Conservation (phyloP, 2,113 vertebrate species). For the Rattus rattus region DNA sequence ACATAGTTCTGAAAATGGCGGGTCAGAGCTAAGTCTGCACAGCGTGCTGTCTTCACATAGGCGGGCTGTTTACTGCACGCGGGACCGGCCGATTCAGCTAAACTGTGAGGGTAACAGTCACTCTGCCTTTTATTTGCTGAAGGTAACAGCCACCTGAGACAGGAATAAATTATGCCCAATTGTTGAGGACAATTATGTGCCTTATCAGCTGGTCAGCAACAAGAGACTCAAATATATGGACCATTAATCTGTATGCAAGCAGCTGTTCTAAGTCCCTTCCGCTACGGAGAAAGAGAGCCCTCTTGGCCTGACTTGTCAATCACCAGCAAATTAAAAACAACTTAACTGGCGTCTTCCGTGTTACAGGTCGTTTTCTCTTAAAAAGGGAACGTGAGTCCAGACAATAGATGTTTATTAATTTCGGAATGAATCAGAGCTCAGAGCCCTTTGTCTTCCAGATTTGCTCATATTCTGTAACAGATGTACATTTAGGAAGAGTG, state of each 20-base stretch:
- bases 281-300: constrained; percentile 52
- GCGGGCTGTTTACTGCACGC: neutral
- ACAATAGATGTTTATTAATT: constrained; percentile 54
- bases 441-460: neutral
- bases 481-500: constrained; percentile 39
- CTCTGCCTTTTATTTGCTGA: constrained; percentile 72
- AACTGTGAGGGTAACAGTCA: constrained; percentile 61
- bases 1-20: neutral
- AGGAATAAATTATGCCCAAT: constrained; percentile 77
- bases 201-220: constrained; percentile 80
- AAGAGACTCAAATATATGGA: constrained; percentile 75
- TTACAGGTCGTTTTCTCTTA: constrained; percentile 31
- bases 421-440: constrained; percentile 11
- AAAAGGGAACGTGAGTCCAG: constrained; percentile 41
- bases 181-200: constrained; percentile 78
- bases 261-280: constrained; percentile 68
- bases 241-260: constrained; percentile 78
- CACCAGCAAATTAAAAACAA: constrained; percentile 74
- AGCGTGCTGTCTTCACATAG: neutral
- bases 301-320: constrained; percentile 70
- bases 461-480: neutral
- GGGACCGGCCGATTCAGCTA: constrained; percentile 63
- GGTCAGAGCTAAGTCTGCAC: neutral
- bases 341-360: constrained; percentile 44
- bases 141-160: constrained; percentile 69